Percentiles rank a stretch among this genome's conserved stretches.
These are phyloP conservation scores for Galbula dea DNA, from an alignment of 2,113 vertebrate genomes.

Conservation along the genomic window DNA sequence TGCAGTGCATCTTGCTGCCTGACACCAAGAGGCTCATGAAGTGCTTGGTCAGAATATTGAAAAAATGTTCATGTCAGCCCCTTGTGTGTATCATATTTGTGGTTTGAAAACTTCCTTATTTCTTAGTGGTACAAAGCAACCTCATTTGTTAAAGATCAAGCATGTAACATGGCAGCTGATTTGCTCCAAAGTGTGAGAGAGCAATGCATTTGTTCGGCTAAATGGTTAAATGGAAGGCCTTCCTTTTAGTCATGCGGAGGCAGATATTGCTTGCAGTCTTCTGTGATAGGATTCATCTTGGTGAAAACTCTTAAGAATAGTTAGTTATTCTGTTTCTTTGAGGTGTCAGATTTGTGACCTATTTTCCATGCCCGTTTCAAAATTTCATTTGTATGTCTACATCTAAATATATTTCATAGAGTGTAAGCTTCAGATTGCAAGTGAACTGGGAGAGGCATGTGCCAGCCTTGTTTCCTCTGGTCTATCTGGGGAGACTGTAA, in stretches of 20 bases:
- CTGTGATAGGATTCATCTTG: background rate
- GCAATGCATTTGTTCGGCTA: background rate
- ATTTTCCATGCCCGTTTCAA: background rate
- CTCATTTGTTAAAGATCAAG: background rate
- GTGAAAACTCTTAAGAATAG: background rate
- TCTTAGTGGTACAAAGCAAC: background rate
- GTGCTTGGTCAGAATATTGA: background rate
- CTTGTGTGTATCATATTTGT: background rate
- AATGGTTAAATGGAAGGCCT: background rate
- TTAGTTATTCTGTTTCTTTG: background rate
- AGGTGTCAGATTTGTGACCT: background rate
- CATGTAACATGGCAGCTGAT: background rate
- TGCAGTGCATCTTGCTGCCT: background rate
- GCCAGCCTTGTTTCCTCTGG: background rate
- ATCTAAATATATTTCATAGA: fast-evolving
- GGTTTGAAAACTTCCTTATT: background rate
- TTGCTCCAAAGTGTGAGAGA: background rate
- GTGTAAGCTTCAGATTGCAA: background rate
- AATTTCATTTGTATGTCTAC: background rate
- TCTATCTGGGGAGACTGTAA: background rate
- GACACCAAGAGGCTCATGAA: background rate
- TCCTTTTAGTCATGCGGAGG: background rate
- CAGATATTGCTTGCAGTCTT: background rate
- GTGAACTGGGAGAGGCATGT: background rate
- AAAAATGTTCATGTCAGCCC: background rate